Evolutionary conservation across 35 echinoderm and acorn worm species (phyloP).

Genomic region (Eucidaris tribuloides): DNA sequence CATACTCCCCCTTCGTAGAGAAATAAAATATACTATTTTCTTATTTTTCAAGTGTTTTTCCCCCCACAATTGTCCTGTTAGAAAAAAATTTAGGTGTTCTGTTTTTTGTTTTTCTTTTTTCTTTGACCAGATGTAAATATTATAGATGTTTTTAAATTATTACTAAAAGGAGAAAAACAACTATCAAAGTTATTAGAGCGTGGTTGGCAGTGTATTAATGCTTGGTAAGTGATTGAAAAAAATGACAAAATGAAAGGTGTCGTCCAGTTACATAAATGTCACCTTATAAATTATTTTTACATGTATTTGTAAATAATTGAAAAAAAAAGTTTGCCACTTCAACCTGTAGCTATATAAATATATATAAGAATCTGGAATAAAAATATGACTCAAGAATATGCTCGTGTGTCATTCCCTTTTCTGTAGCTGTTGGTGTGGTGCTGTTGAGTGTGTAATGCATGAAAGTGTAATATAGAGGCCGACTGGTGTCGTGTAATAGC

Average conservation of each 20-base stretch:
- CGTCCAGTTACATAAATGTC: background rate
- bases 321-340: conserved; percentile 44
- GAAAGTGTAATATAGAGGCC: no score
- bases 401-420: background rate
- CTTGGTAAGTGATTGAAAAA: background rate
- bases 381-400: conserved; percentile 21
- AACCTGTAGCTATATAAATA: conserved; percentile 53
- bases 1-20: no score
- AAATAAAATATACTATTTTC: no score
- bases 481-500: no score
- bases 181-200: no score
- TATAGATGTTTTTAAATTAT: conserved; percentile 7
- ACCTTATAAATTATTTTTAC: conserved; percentile 9
- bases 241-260: background rate
- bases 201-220: background rate
- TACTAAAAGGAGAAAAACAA: no score
- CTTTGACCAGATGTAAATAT: background rate
- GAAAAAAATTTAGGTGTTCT: no score
- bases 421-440: no score
- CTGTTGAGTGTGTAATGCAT: no score
- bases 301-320: conserved; percentile 17
- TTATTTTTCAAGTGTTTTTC: no score
- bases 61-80: no score
- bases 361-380: conserved; percentile 33
- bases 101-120: background rate